phyloP scores from a whole-genome alignment of 37 sponge, comb jelly and placozoan genomes.

The Tethya wilhelma region DNA sequence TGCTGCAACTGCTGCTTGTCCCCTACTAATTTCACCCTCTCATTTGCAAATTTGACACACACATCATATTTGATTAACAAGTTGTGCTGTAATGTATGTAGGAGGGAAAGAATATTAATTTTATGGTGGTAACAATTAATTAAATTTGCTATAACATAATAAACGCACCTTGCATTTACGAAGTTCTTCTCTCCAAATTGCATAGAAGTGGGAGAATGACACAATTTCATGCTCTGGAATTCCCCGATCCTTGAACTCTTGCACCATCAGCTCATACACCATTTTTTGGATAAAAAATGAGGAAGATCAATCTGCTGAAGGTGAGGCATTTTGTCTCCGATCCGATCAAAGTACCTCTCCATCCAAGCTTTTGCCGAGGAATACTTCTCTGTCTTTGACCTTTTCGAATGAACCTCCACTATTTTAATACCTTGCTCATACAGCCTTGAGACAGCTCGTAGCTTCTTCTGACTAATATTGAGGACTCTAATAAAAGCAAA shows the following conservation, averaged over 20 bases:
- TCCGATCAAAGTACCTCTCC: conserved; percentile 28
- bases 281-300: conserved; percentile 46
- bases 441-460: not conserved
- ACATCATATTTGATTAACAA: conserved; percentile 62
- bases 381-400: conserved; percentile 11
- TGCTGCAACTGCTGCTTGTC: too few species aligned
- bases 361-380: conserved; percentile 57
- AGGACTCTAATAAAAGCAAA: not conserved
- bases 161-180: too few species aligned
- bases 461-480: conserved; percentile 15
- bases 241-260: conserved; percentile 27
- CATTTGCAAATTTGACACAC: conserved; percentile 28
- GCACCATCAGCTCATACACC: too few species aligned
- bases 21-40: conserved; percentile 34
- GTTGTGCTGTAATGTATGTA: conserved; percentile 45
- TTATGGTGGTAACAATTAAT: too few species aligned
- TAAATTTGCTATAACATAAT: too few species aligned
- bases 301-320: conserved; percentile 48
- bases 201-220: conserved; percentile 42
- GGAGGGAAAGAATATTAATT: too few species aligned
- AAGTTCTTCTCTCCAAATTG: conserved; percentile 34
- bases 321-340: conserved; percentile 61
- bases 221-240: not conserved
- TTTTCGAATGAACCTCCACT: not conserved
- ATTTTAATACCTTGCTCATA: not conserved